These are phyloP conservation scores for Augochlorella aurata DNA, from an alignment of 2,888 invertebrate species.

Conservation along the genomic window DNA sequence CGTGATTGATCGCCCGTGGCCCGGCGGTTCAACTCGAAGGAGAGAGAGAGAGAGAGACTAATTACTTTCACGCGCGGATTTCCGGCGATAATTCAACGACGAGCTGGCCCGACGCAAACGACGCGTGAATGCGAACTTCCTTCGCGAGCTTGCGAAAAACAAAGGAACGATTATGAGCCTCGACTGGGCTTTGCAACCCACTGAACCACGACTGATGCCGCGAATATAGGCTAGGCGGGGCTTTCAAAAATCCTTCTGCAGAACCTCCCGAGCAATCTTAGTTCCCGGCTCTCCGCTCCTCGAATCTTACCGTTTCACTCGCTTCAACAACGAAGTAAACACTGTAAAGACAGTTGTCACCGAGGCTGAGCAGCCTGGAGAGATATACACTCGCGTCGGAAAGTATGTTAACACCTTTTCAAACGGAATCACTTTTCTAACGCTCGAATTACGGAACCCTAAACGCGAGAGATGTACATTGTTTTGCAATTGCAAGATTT, in stretches of 20 bases:
- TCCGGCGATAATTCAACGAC: conserved; percentile 54
- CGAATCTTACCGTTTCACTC: background rate
- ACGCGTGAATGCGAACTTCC: conserved; percentile 47
- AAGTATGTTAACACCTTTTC: too few species aligned
- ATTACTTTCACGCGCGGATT: conserved; percentile 59
- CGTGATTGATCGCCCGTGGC: conserved; percentile 58
- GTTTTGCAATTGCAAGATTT: too few species aligned
- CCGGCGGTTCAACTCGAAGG: conserved; percentile 37
- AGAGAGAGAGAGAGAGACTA: conserved; percentile 32
- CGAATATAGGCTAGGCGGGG: background rate
- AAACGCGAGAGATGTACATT: too few species aligned
- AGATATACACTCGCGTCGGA: too few species aligned
- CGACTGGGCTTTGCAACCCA: background rate
- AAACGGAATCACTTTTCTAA: too few species aligned
- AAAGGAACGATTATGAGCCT: conserved; percentile 30
- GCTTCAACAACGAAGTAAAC: too few species aligned
- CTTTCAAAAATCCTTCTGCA: background rate
- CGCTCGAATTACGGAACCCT: too few species aligned
- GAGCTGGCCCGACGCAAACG: conserved; percentile 45
- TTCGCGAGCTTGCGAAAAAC: conserved; percentile 11
- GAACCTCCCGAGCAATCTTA: background rate
- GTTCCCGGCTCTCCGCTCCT: background rate
- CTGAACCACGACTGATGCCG: background rate
- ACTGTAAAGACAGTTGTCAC: too few species aligned
- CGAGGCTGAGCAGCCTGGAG: too few species aligned